Evolutionary conservation across 1,140 invertebrate genomes (phyloP).

Genomic region (Gonatopus flavifemur): DNA sequence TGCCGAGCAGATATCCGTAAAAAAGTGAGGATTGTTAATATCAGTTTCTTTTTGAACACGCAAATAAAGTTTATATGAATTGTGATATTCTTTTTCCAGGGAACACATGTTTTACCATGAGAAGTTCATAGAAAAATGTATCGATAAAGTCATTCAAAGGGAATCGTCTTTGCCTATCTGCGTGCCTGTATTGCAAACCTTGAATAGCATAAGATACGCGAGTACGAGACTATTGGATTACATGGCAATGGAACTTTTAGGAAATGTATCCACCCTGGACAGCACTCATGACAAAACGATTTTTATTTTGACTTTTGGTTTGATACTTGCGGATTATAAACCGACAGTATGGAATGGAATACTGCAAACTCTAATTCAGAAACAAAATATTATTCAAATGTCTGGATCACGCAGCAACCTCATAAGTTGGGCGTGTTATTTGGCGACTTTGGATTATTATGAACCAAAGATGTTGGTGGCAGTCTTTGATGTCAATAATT

Average conservation of each 20-base stretch:
- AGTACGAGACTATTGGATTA: slow-evolving; percentile 61
- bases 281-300: slow-evolving; percentile 37
- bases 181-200: slow-evolving; percentile 53
- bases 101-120: slow-evolving; percentile 62
- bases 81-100: slow-evolving; percentile 26
- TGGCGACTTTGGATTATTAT: slow-evolving; percentile 61
- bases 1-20: no score
- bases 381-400: slow-evolving; percentile 41
- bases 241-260: slow-evolving; percentile 52
- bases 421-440: slow-evolving; percentile 56
- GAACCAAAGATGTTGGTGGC: slow-evolving; percentile 56
- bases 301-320: slow-evolving; percentile 56
- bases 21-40: slow-evolving; percentile 12
- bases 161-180: not conserved
- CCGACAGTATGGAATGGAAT: slow-evolving; percentile 61
- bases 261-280: slow-evolving; percentile 43
- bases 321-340: slow-evolving; percentile 62
- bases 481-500: slow-evolving; percentile 53
- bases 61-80: slow-evolving; percentile 8
- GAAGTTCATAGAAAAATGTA: slow-evolving; percentile 55
- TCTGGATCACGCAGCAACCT: slow-evolving; percentile 47
- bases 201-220: slow-evolving; percentile 59
- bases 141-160: slow-evolving; percentile 34
- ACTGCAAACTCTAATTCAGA: slow-evolving; percentile 42
- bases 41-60: not conserved